These are phyloP conservation scores for Chauna torquata DNA, from an alignment of 2,113 vertebrate genomes.

Conservation along the genomic window DNA sequence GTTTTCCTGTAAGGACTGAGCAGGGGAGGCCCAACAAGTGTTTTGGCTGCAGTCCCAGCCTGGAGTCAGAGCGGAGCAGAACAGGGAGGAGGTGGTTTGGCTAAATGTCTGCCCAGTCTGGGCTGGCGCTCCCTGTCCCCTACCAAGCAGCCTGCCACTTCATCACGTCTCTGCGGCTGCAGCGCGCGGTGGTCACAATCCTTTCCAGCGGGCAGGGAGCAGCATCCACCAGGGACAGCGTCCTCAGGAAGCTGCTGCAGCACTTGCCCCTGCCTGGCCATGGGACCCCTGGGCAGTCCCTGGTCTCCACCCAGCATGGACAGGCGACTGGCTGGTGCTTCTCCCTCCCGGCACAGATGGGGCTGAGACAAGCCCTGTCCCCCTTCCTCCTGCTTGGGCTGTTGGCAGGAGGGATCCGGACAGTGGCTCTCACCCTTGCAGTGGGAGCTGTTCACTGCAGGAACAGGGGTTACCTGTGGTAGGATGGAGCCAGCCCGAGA, in stretches of 20 bases:
- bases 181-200: background rate
- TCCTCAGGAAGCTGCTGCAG: slow-evolving; percentile 48
- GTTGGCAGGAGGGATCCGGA: background rate
- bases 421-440: rapidly evolving
- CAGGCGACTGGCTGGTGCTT: background rate
- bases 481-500: slow-evolving; percentile 58
- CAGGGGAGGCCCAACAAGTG: background rate
- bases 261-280: slow-evolving; percentile 47
- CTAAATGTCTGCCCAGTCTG: background rate
- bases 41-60: background rate
- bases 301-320: background rate
- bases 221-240: background rate
- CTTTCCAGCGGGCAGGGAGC: slow-evolving; percentile 24
- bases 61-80: background rate
- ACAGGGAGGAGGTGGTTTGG: rapidly evolving
- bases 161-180: background rate
- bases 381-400: background rate
- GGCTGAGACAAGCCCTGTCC: background rate
- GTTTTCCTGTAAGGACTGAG: background rate
- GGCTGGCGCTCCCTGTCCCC: background rate
- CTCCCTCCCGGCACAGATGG: background rate
- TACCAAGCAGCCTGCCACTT: slow-evolving; percentile 43
- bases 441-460: background rate
- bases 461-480: slow-evolving; percentile 32
- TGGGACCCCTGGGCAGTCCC: background rate